phyloP scores from a whole-genome alignment of 2,113 vertebrate species.

The Recurvirostra avosetta region DNA sequence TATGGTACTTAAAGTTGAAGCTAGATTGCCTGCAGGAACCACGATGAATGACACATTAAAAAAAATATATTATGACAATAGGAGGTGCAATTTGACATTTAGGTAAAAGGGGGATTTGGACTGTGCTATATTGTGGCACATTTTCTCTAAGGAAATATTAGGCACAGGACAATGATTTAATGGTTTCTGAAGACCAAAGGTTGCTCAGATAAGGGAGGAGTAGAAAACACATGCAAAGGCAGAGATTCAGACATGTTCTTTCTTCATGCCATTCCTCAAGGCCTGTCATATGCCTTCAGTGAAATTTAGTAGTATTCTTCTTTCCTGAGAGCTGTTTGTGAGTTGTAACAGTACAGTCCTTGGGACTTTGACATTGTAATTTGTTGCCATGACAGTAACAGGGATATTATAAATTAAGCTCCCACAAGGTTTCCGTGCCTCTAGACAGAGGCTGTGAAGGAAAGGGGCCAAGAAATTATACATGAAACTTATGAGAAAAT shows the following conservation, averaged over 20 bases:
- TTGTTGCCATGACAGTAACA: neutral
- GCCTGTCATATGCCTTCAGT: neutral
- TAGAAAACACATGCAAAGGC: neutral
- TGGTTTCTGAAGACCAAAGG: neutral
- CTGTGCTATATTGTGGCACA: neutral
- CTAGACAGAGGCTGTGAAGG: neutral
- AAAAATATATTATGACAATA: too few species aligned
- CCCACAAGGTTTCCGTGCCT: neutral
- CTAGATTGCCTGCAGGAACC: neutral
- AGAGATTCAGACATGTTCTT: neutral
- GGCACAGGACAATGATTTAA: neutral
- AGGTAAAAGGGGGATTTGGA: neutral
- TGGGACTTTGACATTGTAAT: neutral
- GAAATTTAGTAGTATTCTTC: neutral
- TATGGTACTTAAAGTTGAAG: neutral
- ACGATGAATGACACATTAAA: neutral
- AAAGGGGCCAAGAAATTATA: neutral
- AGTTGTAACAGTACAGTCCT: neutral
- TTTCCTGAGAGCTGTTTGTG: neutral
- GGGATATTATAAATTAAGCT: neutral
- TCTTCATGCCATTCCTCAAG: neutral
- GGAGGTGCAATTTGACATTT: neutral
- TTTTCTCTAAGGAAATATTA: neutral
- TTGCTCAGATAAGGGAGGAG: neutral
- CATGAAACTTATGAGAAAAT: neutral